phyloP scores from a whole-genome alignment of 2,888 invertebrate species.

The Seira ritae region DNA sequence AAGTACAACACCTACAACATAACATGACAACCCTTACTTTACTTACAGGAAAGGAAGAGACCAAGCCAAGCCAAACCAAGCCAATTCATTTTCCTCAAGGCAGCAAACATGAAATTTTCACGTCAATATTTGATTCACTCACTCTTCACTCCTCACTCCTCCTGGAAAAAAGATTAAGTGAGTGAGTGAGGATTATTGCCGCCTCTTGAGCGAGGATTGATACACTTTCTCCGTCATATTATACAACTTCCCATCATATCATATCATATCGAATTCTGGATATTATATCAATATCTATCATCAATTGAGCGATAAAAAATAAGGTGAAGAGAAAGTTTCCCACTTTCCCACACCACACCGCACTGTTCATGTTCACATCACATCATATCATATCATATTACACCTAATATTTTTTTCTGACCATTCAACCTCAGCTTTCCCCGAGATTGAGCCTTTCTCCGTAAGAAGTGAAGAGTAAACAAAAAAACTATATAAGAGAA shows the following conservation, averaged over 20 bases:
- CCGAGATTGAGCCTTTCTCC: conserved; percentile 1
- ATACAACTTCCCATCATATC: background rate
- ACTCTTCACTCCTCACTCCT: too few relatives aligned
- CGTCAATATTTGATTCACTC: conserved; percentile 24
- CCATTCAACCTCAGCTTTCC: background rate
- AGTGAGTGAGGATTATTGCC: background rate
- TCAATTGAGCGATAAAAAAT: background rate
- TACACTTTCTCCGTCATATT: background rate
- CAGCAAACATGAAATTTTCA: background rate
- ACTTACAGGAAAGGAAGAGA: too few relatives aligned
- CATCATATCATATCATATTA: background rate
- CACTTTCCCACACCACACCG: background rate
- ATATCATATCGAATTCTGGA: too few relatives aligned
- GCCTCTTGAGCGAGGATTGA: background rate
- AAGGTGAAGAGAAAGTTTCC: background rate
- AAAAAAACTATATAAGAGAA: background rate
- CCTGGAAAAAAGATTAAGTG: background rate
- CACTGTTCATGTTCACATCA: background rate
- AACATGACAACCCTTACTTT: background rate
- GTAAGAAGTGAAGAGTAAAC: background rate
- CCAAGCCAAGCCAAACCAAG: too few relatives aligned
- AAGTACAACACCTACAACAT: conserved; percentile 14
- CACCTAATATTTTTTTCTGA: background rate
- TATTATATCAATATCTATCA: too few relatives aligned
- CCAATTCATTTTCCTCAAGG: conserved; percentile 7